These are phyloP conservation scores for Drosophila recens DNA, from an alignment of 2,888 invertebrate species.

Conservation along the genomic window DNA sequence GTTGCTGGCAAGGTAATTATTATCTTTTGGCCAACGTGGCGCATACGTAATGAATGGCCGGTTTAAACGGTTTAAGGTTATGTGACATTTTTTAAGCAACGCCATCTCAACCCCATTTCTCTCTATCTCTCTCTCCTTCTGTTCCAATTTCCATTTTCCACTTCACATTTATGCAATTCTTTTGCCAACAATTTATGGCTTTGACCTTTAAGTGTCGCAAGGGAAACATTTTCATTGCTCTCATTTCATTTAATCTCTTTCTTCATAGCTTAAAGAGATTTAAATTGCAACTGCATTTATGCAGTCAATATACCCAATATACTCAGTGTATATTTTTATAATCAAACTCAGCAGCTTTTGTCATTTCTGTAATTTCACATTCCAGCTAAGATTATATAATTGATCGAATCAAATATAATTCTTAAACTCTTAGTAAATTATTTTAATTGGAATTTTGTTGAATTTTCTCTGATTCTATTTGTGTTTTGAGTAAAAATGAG, in stretches of 20 bases:
- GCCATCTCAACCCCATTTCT: conserved; percentile 2
- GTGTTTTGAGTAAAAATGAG: conserved; percentile 10
- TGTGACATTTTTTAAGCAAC: conserved; percentile 48
- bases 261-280: conserved; percentile 14
- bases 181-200: conserved; percentile 54
- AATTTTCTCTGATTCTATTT: neutral
- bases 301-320: neutral
- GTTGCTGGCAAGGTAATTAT: conserved; percentile 70
- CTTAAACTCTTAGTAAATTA: neutral
- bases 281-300: conserved; percentile 11
- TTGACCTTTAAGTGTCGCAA: conserved; percentile 51
- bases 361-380: neutral
- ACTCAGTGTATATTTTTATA: neutral
- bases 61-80: conserved; percentile 64
- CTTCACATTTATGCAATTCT: conserved; percentile 34
- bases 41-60: conserved; percentile 71
- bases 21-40: conserved; percentile 64
- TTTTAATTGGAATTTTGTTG: neutral
- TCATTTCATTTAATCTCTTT: conserved; percentile 38
- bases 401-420: neutral
- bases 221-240: conserved; percentile 43
- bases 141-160: conserved; percentile 8
- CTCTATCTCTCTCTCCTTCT: conserved; percentile 4
- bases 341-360: neutral
- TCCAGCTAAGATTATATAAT: neutral